Conservation (phyloP, 2,888 invertebrate species). For the Philopedon plagiatum region DNA sequence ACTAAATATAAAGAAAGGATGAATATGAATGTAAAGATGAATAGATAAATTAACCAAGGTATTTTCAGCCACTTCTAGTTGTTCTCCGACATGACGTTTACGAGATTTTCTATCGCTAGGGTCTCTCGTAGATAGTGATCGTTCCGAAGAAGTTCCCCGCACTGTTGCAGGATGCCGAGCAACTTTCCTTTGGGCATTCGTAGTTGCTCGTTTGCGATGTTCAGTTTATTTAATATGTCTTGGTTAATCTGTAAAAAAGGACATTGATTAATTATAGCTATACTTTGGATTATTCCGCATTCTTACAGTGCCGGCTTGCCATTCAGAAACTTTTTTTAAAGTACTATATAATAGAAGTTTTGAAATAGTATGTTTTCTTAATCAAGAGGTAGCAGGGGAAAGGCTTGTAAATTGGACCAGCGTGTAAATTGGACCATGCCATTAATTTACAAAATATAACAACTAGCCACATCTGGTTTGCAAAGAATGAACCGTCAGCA, state of each 20-base stretch:
- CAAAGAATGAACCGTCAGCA: too few species aligned
- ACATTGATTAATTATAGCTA: neutral
- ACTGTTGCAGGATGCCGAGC: constrained; percentile 74
- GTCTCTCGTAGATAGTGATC: constrained; percentile 82
- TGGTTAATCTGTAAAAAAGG: constrained; percentile 73
- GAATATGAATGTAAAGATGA: neutral
- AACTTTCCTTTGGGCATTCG: constrained; percentile 77
- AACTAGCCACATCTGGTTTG: too few species aligned
- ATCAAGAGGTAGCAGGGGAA: too few species aligned
- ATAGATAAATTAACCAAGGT: neutral
- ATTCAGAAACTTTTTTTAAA: too few species aligned
- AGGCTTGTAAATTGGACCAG: too few species aligned
- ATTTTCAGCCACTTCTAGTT: constrained; percentile 70
- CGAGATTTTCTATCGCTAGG: constrained; percentile 85
- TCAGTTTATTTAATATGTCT: constrained; percentile 74
- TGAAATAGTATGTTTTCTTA: too few species aligned
- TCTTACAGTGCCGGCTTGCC: too few species aligned
- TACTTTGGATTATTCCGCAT: too few species aligned
- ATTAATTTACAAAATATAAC: too few species aligned
- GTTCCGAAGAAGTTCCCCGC: constrained; percentile 80
- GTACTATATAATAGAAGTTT: too few species aligned
- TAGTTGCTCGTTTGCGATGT: constrained; percentile 81
- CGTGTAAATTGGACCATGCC: too few species aligned
- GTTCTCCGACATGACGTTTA: constrained; percentile 82
- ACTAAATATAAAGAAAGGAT: neutral